Evolutionary conservation across 2,113 vertebrate genomes (phyloP).

Genomic region (Garra rufa): DNA sequence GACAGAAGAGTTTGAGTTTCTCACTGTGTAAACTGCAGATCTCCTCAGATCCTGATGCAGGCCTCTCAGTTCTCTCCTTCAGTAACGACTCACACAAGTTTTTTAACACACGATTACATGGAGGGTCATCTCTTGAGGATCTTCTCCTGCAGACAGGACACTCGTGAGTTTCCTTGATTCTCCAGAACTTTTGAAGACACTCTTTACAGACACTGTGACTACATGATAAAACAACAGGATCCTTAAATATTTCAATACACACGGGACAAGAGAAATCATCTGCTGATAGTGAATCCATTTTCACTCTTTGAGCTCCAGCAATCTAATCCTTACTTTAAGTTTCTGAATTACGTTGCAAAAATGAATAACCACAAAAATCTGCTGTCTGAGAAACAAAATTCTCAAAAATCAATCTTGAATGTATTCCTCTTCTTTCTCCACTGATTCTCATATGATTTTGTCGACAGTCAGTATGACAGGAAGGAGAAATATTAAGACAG

Average conservation of each 20-base stretch:
- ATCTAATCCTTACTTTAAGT: neutral
- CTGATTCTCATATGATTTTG: neutral
- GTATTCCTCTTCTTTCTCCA: neutral
- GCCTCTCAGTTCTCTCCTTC: neutral
- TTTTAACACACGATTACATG: neutral
- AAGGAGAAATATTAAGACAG: neutral
- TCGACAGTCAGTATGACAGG: neutral
- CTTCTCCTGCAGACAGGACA: slow-evolving; percentile 5
- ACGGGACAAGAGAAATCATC: neutral
- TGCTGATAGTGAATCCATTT: neutral
- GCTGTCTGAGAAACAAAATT: neutral
- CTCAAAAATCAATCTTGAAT: neutral
- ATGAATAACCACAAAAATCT: neutral
- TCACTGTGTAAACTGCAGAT: neutral
- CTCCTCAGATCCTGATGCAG: neutral
- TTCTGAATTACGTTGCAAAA: neutral
- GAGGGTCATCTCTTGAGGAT: neutral
- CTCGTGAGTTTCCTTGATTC: neutral
- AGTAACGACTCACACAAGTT: neutral
- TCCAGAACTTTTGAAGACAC: neutral
- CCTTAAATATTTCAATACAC: neutral
- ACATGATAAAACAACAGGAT: neutral
- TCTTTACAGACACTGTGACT: neutral
- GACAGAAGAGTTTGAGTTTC: neutral
- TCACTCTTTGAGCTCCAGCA: neutral